Conservation (phyloP, 2,888 invertebrate species). For the Carpatolechia fugitivella region DNA sequence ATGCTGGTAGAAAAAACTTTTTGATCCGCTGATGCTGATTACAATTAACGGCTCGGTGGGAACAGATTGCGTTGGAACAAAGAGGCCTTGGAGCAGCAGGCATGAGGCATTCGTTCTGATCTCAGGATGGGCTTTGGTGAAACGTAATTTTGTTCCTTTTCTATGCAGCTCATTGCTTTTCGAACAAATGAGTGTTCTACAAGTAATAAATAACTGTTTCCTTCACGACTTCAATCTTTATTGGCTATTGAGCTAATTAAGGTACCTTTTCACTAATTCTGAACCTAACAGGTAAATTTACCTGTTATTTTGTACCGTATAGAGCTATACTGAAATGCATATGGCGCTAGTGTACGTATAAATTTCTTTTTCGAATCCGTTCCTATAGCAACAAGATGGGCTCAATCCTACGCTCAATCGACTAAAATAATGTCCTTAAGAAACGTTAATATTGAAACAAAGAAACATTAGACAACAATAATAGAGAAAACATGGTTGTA, state of each 20-base stretch:
- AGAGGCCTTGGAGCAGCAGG: constrained; percentile 52
- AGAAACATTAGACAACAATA: constrained; percentile 5
- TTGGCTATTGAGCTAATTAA: neutral
- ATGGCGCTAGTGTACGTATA: no score
- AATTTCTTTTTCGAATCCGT: no score
- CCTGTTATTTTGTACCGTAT: no score
- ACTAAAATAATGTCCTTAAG: neutral
- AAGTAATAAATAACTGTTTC: no score
- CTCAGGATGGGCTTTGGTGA: constrained; percentile 37
- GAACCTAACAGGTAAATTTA: no score
- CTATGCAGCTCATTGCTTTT: neutral
- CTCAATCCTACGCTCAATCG: neutral
- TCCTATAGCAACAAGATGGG: neutral
- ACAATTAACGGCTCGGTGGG: constrained; percentile 64
- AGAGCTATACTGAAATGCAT: no score
- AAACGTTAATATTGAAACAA: constrained; percentile 29
- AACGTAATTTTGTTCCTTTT: constrained; percentile 33
- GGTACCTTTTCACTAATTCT: neutral
- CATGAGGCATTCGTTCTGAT: constrained; percentile 36
- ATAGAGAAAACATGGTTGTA: constrained; percentile 34
- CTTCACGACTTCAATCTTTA: no score
- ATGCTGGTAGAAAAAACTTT: constrained; percentile 53
- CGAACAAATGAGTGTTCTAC: neutral
- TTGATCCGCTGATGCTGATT: constrained; percentile 54
- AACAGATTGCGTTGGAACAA: constrained; percentile 66